phyloP scores from a whole-genome alignment of 2,113 vertebrate species.

The Patagioenas fasciata region DNA sequence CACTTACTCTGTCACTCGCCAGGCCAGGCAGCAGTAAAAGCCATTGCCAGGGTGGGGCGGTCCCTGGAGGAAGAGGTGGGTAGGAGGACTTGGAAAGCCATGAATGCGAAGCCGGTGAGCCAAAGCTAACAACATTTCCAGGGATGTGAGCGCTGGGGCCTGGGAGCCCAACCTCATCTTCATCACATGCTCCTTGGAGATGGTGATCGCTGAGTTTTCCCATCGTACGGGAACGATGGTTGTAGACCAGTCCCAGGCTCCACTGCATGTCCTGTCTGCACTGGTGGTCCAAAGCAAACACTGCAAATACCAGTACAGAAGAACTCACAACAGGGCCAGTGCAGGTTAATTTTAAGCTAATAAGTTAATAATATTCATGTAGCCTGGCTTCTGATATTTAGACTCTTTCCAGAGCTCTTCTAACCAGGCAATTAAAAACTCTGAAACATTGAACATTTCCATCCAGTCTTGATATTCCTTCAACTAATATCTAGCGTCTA shows the following conservation, averaged over 20 bases:
- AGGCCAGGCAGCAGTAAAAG: neutral
- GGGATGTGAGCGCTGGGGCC: neutral
- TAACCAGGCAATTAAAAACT: neutral
- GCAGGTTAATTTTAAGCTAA: neutral
- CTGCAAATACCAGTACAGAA: neutral
- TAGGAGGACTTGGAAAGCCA: slow-evolving; percentile 5
- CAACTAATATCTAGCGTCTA: neutral
- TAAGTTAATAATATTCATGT: neutral
- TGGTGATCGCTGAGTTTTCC: neutral
- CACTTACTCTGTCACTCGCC: neutral
- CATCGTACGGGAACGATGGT: neutral
- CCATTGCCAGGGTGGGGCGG: neutral
- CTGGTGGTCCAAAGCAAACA: neutral
- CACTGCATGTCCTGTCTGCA: neutral
- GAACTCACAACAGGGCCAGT: too few relatives aligned
- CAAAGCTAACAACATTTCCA: neutral
- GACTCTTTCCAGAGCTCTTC: neutral
- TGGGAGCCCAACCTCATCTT: neutral
- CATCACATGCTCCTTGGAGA: neutral
- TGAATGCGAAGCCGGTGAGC: neutral
- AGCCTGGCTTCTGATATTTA: neutral
- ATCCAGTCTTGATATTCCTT: neutral
- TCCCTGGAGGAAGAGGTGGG: neutral
- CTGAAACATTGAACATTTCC: neutral
- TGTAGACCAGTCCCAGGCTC: neutral